A percentile compares a stretch with the other conserved stretches of the same genome.
Evolutionary conservation across 1,140 invertebrate genomes (phyloP).

Genomic region (Archegozetes longisetosus): DNA sequence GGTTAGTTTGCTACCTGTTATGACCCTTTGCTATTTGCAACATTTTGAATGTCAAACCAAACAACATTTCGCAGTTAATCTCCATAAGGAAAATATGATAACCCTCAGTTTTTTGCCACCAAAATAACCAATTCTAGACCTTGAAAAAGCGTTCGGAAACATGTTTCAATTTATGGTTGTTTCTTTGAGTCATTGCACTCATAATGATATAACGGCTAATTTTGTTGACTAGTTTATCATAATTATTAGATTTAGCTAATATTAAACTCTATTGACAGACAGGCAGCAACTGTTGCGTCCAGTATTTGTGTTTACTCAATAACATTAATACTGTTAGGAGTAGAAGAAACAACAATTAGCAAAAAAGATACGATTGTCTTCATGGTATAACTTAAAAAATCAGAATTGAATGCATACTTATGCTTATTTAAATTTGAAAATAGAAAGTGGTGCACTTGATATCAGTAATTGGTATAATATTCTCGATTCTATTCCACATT

Average conservation of each 20-base stretch:
- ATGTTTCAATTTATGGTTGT: too few relatives aligned
- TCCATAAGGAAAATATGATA: too few relatives aligned
- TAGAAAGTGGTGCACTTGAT: constrained; percentile 12
- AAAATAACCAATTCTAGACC: too few relatives aligned
- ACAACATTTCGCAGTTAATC: too few relatives aligned
- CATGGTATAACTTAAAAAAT: background rate
- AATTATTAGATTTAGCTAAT: background rate
- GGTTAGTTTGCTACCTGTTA: too few relatives aligned
- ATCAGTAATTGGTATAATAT: constrained; percentile 41
- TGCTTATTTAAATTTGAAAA: background rate
- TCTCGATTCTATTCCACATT: constrained; percentile 59
- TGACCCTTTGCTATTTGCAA: too few relatives aligned
- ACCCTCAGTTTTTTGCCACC: too few relatives aligned
- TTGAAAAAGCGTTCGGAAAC: too few relatives aligned
- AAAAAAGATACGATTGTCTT: constrained; percentile 1
- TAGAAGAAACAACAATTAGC: background rate
- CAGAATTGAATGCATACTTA: background rate
- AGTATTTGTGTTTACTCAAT: constrained; percentile 1
- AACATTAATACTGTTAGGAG: background rate
- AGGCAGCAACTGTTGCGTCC: background rate
- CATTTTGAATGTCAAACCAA: too few relatives aligned
- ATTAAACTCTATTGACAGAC: background rate
- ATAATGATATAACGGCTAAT: too few relatives aligned
- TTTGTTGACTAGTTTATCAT: too few relatives aligned
- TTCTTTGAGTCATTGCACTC: too few relatives aligned